Percentiles rank a stretch among this genome's conserved stretches.
phyloP scores from a whole-genome alignment of 2,113 vertebrate genomes.

The Damaliscus lunatus region DNA sequence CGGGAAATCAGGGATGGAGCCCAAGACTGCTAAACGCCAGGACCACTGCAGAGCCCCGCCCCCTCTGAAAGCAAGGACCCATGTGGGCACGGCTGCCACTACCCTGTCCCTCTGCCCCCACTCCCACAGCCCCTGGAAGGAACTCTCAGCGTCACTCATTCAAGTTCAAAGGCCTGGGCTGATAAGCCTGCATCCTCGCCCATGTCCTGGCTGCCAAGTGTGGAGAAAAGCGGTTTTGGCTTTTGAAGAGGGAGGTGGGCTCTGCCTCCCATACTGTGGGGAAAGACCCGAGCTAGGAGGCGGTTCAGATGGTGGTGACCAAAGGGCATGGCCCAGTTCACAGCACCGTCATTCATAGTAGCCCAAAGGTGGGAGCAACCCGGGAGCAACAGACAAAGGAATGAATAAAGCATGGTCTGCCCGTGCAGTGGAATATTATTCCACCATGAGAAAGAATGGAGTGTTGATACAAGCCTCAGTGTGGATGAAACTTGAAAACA shows the following conservation, averaged over 20 bases:
- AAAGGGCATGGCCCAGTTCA: accelerated
- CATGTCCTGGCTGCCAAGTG: neutral
- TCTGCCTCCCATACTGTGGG: neutral
- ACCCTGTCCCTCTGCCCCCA: too few relatives aligned
- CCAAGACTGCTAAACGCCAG: neutral
- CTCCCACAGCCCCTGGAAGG: neutral
- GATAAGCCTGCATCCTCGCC: neutral
- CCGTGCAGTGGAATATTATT: accelerated
- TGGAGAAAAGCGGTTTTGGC: accelerated
- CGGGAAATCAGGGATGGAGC: accelerated
- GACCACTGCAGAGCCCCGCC: too few relatives aligned
- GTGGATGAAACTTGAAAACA: accelerated
- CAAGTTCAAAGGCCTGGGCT: neutral
- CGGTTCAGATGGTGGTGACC: neutral
- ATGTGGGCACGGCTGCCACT: accelerated
- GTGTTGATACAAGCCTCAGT: accelerated
- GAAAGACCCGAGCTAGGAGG: neutral
- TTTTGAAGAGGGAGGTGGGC: neutral
- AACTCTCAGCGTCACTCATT: accelerated
- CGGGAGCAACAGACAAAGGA: accelerated
- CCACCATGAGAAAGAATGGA: neutral
- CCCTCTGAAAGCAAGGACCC: accelerated
- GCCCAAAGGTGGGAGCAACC: neutral
- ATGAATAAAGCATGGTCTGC: accelerated
- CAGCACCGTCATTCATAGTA: too few relatives aligned